phyloP scores from a whole-genome alignment of 2,797 vertebrate species.

The Phataginus tetradactyla region DNA sequence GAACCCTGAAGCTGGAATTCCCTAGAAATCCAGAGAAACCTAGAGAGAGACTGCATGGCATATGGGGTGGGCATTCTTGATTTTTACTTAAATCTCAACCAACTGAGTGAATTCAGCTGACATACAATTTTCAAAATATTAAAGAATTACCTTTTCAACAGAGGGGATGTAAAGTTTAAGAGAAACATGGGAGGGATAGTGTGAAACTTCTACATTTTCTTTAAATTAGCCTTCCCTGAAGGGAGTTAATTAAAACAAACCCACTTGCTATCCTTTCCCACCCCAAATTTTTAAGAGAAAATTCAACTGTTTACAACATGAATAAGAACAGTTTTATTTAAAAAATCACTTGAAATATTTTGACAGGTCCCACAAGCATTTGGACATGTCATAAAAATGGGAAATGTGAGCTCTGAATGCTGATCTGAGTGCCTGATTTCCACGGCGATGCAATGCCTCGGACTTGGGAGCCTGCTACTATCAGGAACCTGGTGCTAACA shows the following conservation, averaged over 20 bases:
- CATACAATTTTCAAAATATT: neutral
- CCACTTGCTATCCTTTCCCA: neutral
- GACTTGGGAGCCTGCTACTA: neutral
- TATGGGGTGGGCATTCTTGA: neutral
- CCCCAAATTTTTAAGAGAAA: neutral
- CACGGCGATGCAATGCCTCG: neutral
- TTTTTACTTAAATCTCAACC: neutral
- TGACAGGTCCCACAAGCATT: neutral
- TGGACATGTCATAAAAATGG: neutral
- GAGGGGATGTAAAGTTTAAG: neutral
- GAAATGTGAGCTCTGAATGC: neutral
- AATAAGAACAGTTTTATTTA: slow-evolving; percentile 33
- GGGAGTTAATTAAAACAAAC: neutral
- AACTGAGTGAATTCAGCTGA: neutral
- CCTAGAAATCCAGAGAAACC: neutral
- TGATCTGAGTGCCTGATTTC: neutral
- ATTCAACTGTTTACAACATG: neutral
- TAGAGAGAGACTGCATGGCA: neutral
- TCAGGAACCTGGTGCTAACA: neutral
- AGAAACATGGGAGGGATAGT: neutral
- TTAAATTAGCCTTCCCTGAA: slow-evolving; percentile 29
- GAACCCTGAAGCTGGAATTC: neutral
- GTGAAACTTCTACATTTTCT: neutral
- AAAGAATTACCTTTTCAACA: neutral
- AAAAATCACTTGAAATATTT: slow-evolving; percentile 45